Evolutionary conservation across 2,113 vertebrate genomes (phyloP), one percentile per base, ranked within the genome.

Genomic region (Verasper variegatus): DNA sequence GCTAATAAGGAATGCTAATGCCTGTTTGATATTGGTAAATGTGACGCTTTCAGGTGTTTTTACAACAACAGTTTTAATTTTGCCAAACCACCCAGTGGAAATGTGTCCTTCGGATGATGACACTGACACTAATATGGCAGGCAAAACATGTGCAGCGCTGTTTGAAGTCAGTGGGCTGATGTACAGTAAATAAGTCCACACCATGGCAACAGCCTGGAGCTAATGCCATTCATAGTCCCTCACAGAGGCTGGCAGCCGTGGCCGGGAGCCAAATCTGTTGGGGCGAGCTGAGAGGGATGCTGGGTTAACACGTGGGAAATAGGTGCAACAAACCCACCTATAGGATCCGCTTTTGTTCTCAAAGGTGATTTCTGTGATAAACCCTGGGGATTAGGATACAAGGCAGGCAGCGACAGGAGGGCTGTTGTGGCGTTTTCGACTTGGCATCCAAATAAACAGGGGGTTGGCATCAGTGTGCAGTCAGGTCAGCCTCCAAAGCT

Each of bases 171-270:
- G 31, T 31, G 31, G 31, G 31, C 31, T 6, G 31, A 90, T 83
- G 72, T 86, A 88, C 88, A 85, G 81, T 91, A 93, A 90, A 91
- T 90, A 89, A 88, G 80, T 86, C 67, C 83, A 88, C 81, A 78
- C 86, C 86, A 90, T 90, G 85, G 86, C 80, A 90, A 89, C 90
- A 85, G 90, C 84, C 75, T 4, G 55, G 65, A 80, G 80, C 85
- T 72, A 86, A 83, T 85, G 73, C 76, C 76, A 84, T 84, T 89
- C 80, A 87, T 75, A 78, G 79, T 81, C 78, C 59, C 71, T 80
- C 71, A 52, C 69, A 70, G 65, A 81, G 81, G 78, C 42, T 24
- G 80, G 66, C 75, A 49, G 62, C 13, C 0, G 37, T 78, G 78
- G 85, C 73, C 74, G 17, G 61, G 40, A 84, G 81, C 81, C 82